These are phyloP conservation scores for Phalacrocorax brasilianus DNA, from an alignment of 2,113 vertebrate genomes.

Conservation along the genomic window DNA sequence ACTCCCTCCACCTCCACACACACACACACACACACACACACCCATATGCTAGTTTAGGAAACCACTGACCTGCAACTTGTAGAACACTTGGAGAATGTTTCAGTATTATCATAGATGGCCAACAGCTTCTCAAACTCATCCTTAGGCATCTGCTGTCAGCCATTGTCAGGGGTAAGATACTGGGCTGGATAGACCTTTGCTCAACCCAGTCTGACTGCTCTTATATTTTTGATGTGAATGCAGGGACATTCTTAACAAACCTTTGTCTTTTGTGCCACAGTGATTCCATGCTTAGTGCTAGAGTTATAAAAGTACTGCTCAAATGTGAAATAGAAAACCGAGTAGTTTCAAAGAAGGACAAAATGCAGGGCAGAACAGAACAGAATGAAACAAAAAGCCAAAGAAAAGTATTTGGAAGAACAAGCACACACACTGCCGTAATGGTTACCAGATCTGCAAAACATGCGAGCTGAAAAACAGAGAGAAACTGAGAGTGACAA, in stretches of 20 bases:
- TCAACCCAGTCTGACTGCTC: not conserved
- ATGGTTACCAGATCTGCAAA: not conserved
- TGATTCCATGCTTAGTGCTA: not conserved
- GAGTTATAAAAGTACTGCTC: not conserved
- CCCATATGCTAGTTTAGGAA: not conserved
- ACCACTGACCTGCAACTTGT: not conserved
- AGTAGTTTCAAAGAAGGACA: not conserved
- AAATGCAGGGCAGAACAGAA: not conserved
- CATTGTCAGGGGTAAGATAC: not conserved
- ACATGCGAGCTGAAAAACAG: not conserved
- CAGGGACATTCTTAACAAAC: not conserved
- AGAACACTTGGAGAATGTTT: not conserved
- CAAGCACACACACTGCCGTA: not conserved
- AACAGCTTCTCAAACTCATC: not conserved
- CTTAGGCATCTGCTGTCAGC: not conserved
- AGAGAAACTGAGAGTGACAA: conserved; percentile 28
- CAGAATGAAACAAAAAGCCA: not conserved
- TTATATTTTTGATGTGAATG: not conserved
- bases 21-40: no score
- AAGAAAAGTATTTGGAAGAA: not conserved
- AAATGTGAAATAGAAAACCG: not conserved
- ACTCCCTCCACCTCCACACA: no score
- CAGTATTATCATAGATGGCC: not conserved
- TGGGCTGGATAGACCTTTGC: not conserved
- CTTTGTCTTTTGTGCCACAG: not conserved